phyloP scores from a whole-genome alignment of 2,113 vertebrate genomes.

The Neotoma lepida region DNA sequence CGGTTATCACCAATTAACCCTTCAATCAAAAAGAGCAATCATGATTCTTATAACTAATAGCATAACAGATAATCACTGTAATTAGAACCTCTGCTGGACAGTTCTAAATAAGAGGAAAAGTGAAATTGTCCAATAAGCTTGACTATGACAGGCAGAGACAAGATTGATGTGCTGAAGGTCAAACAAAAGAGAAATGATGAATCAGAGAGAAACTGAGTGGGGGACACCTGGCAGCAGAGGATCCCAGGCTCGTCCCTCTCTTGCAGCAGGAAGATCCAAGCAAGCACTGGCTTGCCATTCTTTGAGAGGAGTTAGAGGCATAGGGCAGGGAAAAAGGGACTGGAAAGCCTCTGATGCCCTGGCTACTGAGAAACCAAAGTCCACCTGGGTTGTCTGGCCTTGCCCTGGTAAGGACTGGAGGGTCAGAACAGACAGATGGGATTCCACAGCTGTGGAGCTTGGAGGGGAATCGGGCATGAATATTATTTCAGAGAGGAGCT shows the following conservation, averaged over 20 bases:
- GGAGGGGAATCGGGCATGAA: slow-evolving; percentile 75
- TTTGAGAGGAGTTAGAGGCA: slow-evolving; percentile 45
- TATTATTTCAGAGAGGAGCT: slow-evolving; percentile 67
- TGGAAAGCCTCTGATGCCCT: slow-evolving; percentile 56
- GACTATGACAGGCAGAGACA: slow-evolving; percentile 60
- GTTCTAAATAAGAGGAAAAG: slow-evolving; percentile 55
- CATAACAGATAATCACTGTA: slow-evolving; percentile 67
- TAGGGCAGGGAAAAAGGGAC: slow-evolving; percentile 54
- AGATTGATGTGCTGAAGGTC: slow-evolving; percentile 57
- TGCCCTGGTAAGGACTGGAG: slow-evolving; percentile 64
- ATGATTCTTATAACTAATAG: slow-evolving; percentile 79
- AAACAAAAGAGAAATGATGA: not conserved
- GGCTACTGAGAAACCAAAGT: slow-evolving; percentile 54
- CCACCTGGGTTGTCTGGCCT: slow-evolving; percentile 65
- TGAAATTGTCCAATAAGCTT: slow-evolving; percentile 69
- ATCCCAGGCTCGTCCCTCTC: not conserved
- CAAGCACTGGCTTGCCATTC: slow-evolving; percentile 62
- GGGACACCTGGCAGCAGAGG: not conserved
- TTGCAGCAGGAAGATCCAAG: slow-evolving; percentile 34
- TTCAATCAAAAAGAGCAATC: slow-evolving; percentile 59
- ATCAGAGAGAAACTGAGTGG: not conserved
- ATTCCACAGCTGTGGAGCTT: slow-evolving; percentile 56
- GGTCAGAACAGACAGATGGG: slow-evolving; percentile 65
- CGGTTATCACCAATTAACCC: slow-evolving; percentile 75
- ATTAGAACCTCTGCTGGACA: slow-evolving; percentile 68